Conservation (phyloP, 2,888 invertebrate species). For the Drosophila ezoana region DNA sequence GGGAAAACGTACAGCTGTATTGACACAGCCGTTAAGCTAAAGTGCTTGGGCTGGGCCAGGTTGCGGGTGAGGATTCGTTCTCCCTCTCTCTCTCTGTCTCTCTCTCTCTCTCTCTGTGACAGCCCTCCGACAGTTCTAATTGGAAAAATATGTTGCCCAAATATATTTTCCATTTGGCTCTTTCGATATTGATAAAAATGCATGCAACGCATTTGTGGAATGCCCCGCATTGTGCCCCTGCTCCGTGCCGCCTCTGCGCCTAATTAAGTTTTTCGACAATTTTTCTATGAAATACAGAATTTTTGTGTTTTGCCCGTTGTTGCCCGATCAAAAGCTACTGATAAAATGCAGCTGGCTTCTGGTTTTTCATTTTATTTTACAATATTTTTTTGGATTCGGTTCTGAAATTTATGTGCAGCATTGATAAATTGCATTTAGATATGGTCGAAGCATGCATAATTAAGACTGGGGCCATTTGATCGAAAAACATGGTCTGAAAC, state of each 20-base stretch:
- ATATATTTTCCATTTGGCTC: constrained; percentile 30
- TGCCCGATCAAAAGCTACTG: constrained; percentile 49
- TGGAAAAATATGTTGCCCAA: constrained; percentile 68
- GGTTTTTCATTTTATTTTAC: constrained; percentile 2
- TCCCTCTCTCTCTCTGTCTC: background rate
- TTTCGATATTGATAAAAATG: constrained; percentile 31
- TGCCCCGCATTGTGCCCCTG: background rate
- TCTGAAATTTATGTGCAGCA: constrained; percentile 15
- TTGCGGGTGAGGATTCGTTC: constrained; percentile 11
- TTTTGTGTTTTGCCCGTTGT: constrained; percentile 8
- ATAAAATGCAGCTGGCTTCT: constrained; percentile 59
- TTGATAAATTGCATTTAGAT: constrained; percentile 56
- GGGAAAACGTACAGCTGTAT: constrained; percentile 67
- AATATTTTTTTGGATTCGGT: background rate
- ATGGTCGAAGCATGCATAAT: constrained; percentile 45
- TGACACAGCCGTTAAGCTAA: constrained; percentile 64
- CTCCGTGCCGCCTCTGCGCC: background rate
- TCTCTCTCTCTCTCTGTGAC: background rate
- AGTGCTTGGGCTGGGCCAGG: constrained; percentile 40
- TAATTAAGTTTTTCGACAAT: constrained; percentile 50
- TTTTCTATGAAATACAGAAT: constrained; percentile 30
- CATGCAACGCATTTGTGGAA: constrained; percentile 8
- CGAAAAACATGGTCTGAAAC: background rate
- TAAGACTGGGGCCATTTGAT: constrained; percentile 7
- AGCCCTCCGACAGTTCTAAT: constrained; percentile 61